Conservation (phyloP, 2,113 vertebrate genomes). For the Pteruthius melanotis region DNA sequence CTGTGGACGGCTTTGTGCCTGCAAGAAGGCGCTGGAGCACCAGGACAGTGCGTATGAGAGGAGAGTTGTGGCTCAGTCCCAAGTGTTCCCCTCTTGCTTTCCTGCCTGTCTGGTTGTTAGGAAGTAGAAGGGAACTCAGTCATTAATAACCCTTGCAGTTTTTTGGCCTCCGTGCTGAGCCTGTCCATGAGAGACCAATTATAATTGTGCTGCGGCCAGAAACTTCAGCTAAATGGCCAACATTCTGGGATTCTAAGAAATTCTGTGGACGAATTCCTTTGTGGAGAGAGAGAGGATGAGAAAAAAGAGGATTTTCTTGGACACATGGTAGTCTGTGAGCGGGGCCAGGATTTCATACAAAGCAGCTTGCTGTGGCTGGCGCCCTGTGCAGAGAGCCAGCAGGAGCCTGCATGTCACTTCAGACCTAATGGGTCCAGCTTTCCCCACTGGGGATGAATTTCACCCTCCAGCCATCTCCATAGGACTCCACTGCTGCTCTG, state of each 20-base stretch:
- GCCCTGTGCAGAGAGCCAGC: background rate
- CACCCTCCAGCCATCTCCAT: background rate
- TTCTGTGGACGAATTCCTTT: slow-evolving; percentile 49
- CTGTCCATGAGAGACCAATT: slow-evolving; percentile 43
- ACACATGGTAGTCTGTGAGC: slow-evolving; percentile 10
- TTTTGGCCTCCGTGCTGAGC: slow-evolving; percentile 18
- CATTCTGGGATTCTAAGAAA: slow-evolving; percentile 59
- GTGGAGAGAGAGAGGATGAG: slow-evolving; percentile 21
- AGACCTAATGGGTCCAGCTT: background rate
- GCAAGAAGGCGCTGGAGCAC: background rate
- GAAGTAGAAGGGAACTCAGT: slow-evolving; percentile 42
- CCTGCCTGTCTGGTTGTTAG: slow-evolving; percentile 37
- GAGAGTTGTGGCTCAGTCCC: slow-evolving; percentile 4
- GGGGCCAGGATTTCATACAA: slow-evolving; percentile 24
- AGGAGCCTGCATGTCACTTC: background rate
- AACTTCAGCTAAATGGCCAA: slow-evolving; percentile 35
- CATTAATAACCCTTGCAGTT: slow-evolving; percentile 59
- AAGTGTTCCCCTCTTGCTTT: slow-evolving; percentile 35
- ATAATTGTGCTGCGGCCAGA: slow-evolving; percentile 22
- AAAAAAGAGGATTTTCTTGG: slow-evolving; percentile 54
- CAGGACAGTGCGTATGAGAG: background rate
- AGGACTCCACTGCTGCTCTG: background rate
- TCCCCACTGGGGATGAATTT: background rate
- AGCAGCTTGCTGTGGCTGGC: background rate
- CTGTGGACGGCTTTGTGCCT: background rate